Base-by-base conservation (phyloP, 2,797 vertebrate species). In the Halcyon chelicuti region DNA sequence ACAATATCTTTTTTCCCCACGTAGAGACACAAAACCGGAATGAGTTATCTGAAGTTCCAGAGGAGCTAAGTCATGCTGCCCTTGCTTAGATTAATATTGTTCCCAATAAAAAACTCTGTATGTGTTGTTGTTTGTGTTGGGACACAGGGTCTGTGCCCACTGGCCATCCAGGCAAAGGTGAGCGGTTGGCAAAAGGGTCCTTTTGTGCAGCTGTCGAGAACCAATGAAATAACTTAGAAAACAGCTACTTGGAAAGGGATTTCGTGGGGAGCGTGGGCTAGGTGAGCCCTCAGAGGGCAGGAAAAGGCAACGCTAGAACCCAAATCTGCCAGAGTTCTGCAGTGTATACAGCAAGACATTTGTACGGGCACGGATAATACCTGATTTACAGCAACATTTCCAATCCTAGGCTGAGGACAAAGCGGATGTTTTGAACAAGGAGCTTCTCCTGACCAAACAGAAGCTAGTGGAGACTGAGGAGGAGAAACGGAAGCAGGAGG, bases 371-470 rank as follows among this genome's bases (percentile, higher is more conserved):
- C 55, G 55, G 60, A 1, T 14, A 44, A 37, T 9, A 5, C 12
- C 61, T 47, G 23, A n/a, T 63, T 81, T 37, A 73, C 58, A 57
- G 49, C 14, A 22, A 4, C 3, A 0, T 54, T 74, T 80, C 67
- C 91, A 55, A 33, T 84, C 85, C 40, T 97, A 99, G 99, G 99
- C 99, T 11, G 99, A 99, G 97, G 99, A 99, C 98, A 99, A 99
- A 97, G 99, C 99, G 0, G 99, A 99, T 62, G 98, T 99, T 78
- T 79, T 99, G 97, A 99, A 99, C 97, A 99, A 99, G 97, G 99
- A 99, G 94, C 98, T 99, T 82, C 98, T 99, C 79, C 97, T 99
- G 97, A 99, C 99, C 75, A 99, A 99, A 79, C 99, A 99, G 95
- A 98, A 98, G 71, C 98, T 99, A 44, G 99, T 99, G 95, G 99